These are phyloP conservation scores for Vanessa atalanta DNA, from an alignment of 1,140 invertebrate genomes.

Conservation along the genomic window DNA sequence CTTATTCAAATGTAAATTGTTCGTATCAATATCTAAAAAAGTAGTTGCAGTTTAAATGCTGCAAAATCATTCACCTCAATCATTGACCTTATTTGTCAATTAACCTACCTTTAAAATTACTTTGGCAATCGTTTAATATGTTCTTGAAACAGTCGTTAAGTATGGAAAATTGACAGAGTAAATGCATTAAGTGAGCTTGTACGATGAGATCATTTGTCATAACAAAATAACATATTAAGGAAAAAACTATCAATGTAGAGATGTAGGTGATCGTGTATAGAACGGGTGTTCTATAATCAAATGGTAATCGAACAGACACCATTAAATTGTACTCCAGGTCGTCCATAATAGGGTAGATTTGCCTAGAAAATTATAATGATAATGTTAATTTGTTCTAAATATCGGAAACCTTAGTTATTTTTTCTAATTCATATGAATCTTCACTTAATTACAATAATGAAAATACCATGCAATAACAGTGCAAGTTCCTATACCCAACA, in stretches of 20 bases:
- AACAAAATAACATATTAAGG: constrained; percentile 56
- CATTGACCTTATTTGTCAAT: neutral
- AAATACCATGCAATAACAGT: constrained; percentile 53
- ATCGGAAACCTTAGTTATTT: too few species aligned
- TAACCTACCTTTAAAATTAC: constrained; percentile 45
- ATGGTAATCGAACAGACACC: constrained; percentile 50
- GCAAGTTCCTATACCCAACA: constrained; percentile 46
- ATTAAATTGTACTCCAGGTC: constrained; percentile 67
- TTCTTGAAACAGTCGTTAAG: constrained; percentile 64
- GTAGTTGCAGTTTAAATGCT: too few species aligned
- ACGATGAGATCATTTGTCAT: constrained; percentile 65
- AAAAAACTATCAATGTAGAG: constrained; percentile 46
- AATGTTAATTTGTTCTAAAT: too few species aligned
- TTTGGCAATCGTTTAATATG: constrained; percentile 54
- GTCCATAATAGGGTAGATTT: constrained; percentile 62
- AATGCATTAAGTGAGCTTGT: constrained; percentile 61
- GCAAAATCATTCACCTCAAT: neutral
- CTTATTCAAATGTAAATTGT: constrained; percentile 13
- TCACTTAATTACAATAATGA: neutral
- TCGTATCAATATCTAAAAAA: neutral
- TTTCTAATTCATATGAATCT: too few species aligned
- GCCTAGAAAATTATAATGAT: constrained; percentile 46
- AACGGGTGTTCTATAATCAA: constrained; percentile 43
- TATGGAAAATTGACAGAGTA: constrained; percentile 64
- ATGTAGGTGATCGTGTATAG: constrained; percentile 53